Percentiles rank a stretch among this genome's conserved stretches.
Evolutionary conservation across 2,113 vertebrate species (phyloP).

Genomic region (Pyxicephalus adspersus): DNA sequence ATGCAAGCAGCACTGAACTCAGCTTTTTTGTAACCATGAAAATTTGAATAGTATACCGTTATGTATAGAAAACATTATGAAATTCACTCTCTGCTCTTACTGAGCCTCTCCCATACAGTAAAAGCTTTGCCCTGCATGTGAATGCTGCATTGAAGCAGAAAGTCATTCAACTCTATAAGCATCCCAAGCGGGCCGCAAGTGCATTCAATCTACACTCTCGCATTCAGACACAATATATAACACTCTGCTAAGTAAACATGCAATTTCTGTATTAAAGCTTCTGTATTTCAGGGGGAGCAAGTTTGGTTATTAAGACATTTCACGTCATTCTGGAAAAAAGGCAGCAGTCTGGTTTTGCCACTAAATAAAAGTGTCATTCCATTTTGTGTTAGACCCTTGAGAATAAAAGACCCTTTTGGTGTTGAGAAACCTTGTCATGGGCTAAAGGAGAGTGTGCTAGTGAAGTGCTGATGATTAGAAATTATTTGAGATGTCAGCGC

Average conservation of each 20-base stretch:
- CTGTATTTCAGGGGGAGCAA: neutral
- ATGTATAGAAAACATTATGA: neutral
- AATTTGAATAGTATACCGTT: neutral
- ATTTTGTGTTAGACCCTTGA: neutral
- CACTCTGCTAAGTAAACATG: slow-evolving; percentile 5
- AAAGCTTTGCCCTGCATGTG: slow-evolving; percentile 17
- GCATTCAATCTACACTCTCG: neutral
- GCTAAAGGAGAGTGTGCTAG: slow-evolving; percentile 47
- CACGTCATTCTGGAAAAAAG: neutral
- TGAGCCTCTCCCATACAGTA: neutral
- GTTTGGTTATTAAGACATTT: too few species aligned
- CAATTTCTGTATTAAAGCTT: neutral
- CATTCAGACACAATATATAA: slow-evolving; percentile 1
- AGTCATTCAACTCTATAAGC: slow-evolving; percentile 21
- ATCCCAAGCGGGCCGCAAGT: slow-evolving; percentile 11
- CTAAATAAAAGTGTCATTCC: slow-evolving; percentile 11
- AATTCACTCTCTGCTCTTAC: slow-evolving; percentile 14
- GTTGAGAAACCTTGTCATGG: slow-evolving; percentile 29
- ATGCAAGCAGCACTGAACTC: neutral
- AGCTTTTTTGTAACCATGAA: neutral
- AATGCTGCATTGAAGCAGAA: slow-evolving; percentile 33
- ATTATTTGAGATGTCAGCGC: slow-evolving; percentile 49
- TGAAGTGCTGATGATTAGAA: slow-evolving; percentile 41
- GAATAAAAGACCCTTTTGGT: slow-evolving; percentile 19
- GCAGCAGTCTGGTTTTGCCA: neutral